A percentile compares a stretch with the other conserved stretches of the same genome.
Conservation (phyloP, 2,797 vertebrate genomes). For the Coendou prehensilis region DNA sequence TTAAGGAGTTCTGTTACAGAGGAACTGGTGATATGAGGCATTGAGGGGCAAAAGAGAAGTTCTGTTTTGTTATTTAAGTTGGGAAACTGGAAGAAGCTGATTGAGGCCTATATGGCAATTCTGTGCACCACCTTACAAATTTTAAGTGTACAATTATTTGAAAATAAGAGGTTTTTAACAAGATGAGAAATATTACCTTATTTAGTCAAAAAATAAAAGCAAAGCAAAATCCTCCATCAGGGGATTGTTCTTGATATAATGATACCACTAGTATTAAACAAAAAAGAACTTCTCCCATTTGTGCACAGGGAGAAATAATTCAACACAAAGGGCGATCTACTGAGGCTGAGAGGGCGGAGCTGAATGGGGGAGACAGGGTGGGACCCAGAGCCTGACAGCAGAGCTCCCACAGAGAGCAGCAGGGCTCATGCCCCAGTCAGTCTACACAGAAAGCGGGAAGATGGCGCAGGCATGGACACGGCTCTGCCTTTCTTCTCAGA, state of each 20-base stretch:
- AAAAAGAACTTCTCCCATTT: neutral
- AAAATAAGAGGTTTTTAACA: neutral
- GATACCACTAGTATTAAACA: neutral
- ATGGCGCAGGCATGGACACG: rapidly evolving
- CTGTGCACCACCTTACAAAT: neutral
- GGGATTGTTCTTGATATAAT: neutral
- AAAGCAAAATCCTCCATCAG: neutral
- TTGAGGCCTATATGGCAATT: neutral
- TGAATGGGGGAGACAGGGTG: neutral
- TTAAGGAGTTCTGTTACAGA: neutral
- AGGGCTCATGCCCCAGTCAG: neutral
- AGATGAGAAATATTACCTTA: neutral
- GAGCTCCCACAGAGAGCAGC: neutral
- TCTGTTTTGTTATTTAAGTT: neutral
- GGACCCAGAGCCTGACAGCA: rapidly evolving
- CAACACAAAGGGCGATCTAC: neutral
- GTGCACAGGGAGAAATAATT: neutral
- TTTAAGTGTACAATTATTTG: slow-evolving; percentile 10
- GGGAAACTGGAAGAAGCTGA: neutral
- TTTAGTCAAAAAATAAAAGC: neutral
- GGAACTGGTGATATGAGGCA: neutral
- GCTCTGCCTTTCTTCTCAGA: neutral
- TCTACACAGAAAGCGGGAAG: neutral
- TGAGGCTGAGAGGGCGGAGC: neutral
- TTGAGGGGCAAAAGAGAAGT: neutral